Conservation (phyloP, 2,113 vertebrate genomes). For the Pelusios castaneus region DNA sequence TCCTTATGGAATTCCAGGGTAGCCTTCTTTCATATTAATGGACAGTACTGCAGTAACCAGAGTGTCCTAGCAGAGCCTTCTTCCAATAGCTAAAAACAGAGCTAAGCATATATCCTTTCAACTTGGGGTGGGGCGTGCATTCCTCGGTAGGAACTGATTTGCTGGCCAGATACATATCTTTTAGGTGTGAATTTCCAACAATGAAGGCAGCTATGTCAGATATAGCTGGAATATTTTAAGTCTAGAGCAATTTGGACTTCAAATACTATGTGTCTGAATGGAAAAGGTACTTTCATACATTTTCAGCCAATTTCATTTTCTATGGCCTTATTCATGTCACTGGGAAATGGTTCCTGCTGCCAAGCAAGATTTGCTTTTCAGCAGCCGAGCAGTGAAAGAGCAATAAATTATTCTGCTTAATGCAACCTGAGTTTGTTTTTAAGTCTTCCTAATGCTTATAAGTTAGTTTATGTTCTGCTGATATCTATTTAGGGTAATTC, state of each 20-base stretch:
- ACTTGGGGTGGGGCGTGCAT: background rate
- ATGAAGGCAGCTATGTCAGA: background rate
- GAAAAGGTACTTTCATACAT: background rate
- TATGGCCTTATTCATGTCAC: background rate
- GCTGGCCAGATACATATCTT: background rate
- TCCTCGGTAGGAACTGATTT: background rate
- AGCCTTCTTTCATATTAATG: background rate
- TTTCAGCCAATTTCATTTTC: background rate
- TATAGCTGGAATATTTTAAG: background rate
- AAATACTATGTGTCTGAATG: background rate
- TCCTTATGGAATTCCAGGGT: background rate
- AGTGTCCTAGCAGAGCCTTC: background rate
- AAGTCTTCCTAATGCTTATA: background rate
- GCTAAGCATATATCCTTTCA: background rate
- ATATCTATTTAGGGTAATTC: background rate
- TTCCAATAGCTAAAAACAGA: background rate
- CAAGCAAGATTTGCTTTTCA: background rate
- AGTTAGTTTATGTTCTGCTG: background rate
- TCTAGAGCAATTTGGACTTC: background rate
- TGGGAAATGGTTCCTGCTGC: background rate
- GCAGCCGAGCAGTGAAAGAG: background rate
- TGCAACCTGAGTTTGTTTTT: background rate
- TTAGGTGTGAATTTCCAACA: background rate
- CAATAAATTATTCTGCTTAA: background rate
- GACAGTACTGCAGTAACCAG: background rate